These are phyloP conservation scores for Cebus imitator DNA, from an alignment of 2,113 vertebrate species.

Conservation along the genomic window DNA sequence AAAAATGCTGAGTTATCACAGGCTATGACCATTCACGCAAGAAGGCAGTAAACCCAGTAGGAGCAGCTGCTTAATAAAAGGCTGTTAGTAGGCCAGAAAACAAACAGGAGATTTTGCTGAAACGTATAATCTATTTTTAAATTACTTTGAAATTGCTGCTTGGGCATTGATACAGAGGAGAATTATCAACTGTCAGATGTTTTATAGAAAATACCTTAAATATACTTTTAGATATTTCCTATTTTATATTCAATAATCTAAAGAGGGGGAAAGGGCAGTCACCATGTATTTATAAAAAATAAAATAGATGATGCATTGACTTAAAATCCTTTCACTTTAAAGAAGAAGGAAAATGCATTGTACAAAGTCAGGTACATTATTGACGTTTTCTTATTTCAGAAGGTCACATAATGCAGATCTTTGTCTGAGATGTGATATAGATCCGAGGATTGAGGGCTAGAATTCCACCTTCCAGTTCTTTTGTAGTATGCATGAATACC, in stretches of 20 bases:
- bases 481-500: rapidly evolving
- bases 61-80: constrained; percentile 30
- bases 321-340: not conserved
- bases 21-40: not conserved
- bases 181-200: not conserved
- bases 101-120: constrained; percentile 10
- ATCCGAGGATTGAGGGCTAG: not conserved
- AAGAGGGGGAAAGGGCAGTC: not conserved
- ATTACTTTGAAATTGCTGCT: not conserved
- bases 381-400: not conserved
- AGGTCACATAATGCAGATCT: not conserved
- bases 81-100: not conserved
- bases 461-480: not conserved
- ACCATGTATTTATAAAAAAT: not conserved
- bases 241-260: not conserved
- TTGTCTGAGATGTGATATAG: not conserved
- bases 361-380: not conserved
- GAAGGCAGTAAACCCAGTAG: not conserved
- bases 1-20: constrained; percentile 29
- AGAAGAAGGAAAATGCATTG: not conserved
- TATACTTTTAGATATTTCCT: not conserved
- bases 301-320: not conserved
- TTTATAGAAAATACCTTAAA: not conserved
- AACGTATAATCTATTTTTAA: constrained; percentile 38
- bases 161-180: not conserved